Evolutionary conservation across 2,797 vertebrate species (phyloP).

Genomic region (Anas bernieri): DNA sequence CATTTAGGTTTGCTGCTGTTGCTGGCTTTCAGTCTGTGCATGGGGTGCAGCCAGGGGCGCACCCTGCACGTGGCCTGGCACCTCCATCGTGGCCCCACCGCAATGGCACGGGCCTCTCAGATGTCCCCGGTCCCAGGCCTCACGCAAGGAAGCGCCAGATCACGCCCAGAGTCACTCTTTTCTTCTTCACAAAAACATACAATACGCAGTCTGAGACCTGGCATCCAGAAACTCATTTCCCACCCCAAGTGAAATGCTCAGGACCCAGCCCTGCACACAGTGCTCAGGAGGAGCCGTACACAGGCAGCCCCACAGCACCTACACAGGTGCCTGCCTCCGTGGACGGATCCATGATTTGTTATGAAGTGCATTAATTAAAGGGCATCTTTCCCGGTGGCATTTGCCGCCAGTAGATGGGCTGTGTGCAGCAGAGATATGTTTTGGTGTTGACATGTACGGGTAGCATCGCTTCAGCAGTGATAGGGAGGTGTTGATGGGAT

Average conservation of each 20-base stretch:
- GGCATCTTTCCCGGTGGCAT: not conserved
- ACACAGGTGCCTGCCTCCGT: not conserved
- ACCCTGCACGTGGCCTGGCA: not conserved
- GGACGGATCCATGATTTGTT: not conserved
- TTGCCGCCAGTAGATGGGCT: not conserved
- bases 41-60: not conserved
- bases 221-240: not conserved
- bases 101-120: accelerated
- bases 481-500: constrained; percentile 48
- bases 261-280: accelerated
- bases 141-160: not conserved
- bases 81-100: accelerated
- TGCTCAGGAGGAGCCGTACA: not conserved
- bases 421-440: not conserved
- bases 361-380: constrained; percentile 10
- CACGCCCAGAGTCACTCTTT: not conserved
- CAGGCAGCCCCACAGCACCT: not conserved
- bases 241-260: not conserved
- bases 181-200: not conserved
- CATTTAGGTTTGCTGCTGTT: not conserved
- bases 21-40: not conserved
- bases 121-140: not conserved
- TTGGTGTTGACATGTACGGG: constrained; percentile 36
- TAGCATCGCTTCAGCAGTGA: constrained; percentile 16
- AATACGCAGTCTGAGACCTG: accelerated